Conservation (phyloP, 2,797 vertebrate species). For the Sebastes aleutianus region DNA sequence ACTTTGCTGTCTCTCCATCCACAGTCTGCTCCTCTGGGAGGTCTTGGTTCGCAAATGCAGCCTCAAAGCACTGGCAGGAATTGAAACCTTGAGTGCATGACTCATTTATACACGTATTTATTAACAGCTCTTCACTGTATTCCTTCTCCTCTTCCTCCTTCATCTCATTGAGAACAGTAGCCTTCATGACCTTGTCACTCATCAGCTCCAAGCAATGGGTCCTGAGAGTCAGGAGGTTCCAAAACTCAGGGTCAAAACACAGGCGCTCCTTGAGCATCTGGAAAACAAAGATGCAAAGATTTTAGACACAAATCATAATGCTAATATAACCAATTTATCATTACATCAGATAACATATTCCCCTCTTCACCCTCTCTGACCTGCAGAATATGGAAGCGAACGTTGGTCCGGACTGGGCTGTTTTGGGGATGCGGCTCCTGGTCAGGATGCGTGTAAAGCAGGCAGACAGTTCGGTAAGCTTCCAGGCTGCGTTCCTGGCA, state of each 20-base stretch:
- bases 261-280: constrained; percentile 94
- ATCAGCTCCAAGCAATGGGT: constrained; percentile 91
- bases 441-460: constrained; percentile 92
- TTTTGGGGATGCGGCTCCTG: constrained; percentile 91
- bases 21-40: neutral
- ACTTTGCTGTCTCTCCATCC: neutral
- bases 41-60: neutral
- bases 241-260: constrained; percentile 98
- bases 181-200: constrained; percentile 86
- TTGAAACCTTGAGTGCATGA: constrained; percentile 7
- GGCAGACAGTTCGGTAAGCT: constrained; percentile 91
- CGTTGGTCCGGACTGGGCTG: constrained; percentile 88
- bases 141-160: constrained; percentile 81
- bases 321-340: neutral
- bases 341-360: neutral
- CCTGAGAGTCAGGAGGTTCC: constrained; percentile 95
- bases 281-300: constrained; percentile 55
- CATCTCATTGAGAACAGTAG: constrained; percentile 82
- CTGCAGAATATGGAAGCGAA: constrained; percentile 89
- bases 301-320: neutral
- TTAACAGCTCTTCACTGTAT: constrained; percentile 52
- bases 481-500: constrained; percentile 94
- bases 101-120: constrained; percentile 53
- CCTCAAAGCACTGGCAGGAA: constrained; percentile 24
- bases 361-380: constrained; percentile 34